Conservation (phyloP, 2,113 vertebrate genomes). For the Centropus bengalensis region DNA sequence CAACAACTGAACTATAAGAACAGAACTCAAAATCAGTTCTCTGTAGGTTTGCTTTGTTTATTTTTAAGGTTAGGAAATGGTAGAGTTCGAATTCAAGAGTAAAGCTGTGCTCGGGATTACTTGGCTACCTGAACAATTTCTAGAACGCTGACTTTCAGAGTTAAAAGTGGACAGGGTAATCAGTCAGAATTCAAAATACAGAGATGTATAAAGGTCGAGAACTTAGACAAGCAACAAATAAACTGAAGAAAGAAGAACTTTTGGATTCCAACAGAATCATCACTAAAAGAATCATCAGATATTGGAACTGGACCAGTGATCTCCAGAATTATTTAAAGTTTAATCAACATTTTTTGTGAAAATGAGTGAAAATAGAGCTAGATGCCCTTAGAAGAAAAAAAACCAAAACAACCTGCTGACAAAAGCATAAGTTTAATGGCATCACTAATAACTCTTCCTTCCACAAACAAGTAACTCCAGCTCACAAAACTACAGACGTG, state of each 20-base stretch:
- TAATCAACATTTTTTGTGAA: neutral
- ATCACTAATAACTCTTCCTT: neutral
- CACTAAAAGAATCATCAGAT: neutral
- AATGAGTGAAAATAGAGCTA: neutral
- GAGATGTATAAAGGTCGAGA: neutral
- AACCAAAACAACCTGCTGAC: neutral
- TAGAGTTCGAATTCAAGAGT: neutral
- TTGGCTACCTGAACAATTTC: neutral
- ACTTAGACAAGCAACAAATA: neutral
- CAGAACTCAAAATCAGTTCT: neutral
- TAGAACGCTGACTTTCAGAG: neutral
- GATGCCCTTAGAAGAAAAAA: neutral
- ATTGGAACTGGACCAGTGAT: neutral
- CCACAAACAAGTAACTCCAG: neutral
- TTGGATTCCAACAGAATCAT: neutral
- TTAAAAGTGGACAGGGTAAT: neutral
- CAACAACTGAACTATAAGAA: neutral
- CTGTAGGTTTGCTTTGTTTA: neutral
- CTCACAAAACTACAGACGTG: neutral
- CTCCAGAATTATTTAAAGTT: neutral
- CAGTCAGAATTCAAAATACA: neutral
- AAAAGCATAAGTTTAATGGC: neutral
- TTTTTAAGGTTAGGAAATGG: neutral
- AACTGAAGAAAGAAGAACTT: neutral
- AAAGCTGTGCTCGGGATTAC: neutral